These are phyloP conservation scores for Temnothorax ravouxi DNA, from an alignment of 2,888 invertebrate species.

Conservation along the genomic window DNA sequence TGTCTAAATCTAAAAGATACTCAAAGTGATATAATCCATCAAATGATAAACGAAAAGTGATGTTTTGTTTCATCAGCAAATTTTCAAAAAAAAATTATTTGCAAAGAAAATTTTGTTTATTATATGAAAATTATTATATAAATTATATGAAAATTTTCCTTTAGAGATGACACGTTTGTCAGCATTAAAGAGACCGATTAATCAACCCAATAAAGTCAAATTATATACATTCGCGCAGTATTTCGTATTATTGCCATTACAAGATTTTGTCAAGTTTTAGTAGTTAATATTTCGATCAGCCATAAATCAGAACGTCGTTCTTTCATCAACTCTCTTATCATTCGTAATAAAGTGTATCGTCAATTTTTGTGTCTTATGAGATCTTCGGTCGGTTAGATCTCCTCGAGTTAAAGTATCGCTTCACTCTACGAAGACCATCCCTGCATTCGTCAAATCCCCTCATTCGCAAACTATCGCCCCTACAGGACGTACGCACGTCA, in stretches of 20 bases:
- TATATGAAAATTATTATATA: not conserved
- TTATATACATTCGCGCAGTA: not conserved
- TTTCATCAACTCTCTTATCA: not conserved
- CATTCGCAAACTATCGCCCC: not conserved
- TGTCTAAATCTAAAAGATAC: not conserved
- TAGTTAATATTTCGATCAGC: not conserved
- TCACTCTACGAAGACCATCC: not conserved
- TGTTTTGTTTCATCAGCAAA: not conserved
- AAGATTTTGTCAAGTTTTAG: not conserved
- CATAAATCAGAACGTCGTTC: not conserved
- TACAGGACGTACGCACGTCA: not conserved
- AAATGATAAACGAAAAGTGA: not conserved
- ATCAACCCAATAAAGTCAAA: not conserved
- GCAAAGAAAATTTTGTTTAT: constrained; percentile 13
- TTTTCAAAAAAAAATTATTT: not conserved
- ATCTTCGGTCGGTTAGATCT: constrained; percentile 4
- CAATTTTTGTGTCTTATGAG: not conserved
- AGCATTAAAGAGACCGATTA: not conserved
- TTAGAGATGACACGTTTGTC: not conserved
- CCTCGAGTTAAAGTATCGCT: not conserved
- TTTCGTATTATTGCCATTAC: not conserved
- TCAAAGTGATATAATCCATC: not conserved
- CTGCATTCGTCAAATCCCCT: not conserved
- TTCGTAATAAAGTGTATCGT: not conserved
- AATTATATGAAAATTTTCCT: not conserved